phyloP scores from a whole-genome alignment of 2,888 invertebrate genomes.

The Catotricha subobsoleta region DNA sequence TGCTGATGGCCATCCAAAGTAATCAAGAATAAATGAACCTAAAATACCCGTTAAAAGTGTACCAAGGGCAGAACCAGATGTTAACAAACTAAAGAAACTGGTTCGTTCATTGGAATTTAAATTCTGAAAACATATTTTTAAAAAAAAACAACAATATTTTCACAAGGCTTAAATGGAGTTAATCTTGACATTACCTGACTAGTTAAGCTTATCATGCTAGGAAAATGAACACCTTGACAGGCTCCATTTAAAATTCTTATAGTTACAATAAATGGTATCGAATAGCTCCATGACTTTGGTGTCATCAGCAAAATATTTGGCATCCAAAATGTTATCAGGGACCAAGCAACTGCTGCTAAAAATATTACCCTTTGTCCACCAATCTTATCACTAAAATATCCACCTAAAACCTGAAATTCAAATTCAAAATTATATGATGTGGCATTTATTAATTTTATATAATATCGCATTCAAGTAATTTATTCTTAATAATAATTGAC shows the following conservation, averaged over 20 bases:
- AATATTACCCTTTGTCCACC: constrained; percentile 47
- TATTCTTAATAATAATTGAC: not conserved
- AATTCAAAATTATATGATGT: no score
- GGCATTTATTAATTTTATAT: not conserved
- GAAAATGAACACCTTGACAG: constrained; percentile 49
- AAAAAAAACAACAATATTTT: no score
- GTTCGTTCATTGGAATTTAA: constrained; percentile 43
- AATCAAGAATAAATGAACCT: constrained; percentile 45
- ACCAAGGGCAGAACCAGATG: constrained; percentile 42
- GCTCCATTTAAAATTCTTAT: constrained; percentile 43
- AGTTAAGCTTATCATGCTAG: constrained; percentile 48
- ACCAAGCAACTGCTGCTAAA: constrained; percentile 41
- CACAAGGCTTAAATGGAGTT: no score
- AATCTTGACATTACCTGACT: constrained; percentile 31
- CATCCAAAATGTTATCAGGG: constrained; percentile 35
- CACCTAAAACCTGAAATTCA: constrained; percentile 29
- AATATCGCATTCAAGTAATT: not conserved
- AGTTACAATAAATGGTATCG: constrained; percentile 38
- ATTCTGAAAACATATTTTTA: constrained; percentile 27
- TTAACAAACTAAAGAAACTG: constrained; percentile 45
- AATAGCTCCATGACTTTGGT: constrained; percentile 21
- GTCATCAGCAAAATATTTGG: constrained; percentile 34
- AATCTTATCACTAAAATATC: constrained; percentile 38
- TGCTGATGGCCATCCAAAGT: constrained; percentile 44
- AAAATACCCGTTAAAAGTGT: constrained; percentile 46